Base-by-base conservation (phyloP, 2,113 vertebrate species). In the Brevimyrus niger region DNA sequence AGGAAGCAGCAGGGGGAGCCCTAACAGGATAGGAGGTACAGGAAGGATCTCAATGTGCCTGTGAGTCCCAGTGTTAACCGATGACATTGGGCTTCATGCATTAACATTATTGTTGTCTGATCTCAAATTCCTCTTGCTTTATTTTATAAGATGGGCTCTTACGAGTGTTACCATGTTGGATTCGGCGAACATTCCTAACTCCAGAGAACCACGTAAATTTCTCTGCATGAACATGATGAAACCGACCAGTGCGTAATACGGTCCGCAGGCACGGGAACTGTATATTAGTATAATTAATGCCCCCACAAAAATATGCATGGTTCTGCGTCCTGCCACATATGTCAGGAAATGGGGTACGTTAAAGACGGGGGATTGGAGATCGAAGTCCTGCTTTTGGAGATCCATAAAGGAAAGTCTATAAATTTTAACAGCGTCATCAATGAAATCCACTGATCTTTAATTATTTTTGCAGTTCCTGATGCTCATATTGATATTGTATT, bases 1-100 rank as follows among this genome's bases (percentile, higher is more conserved):
- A 91, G 96, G 97, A 92, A 95, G 91, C 5, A 91, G 92, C 94
- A 96, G 94, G 90, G 96, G 96, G 92, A 88, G 90, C 91, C 94
- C 94, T 93, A 91, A 91, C 93, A 94, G 93, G 94, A 91, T 95
- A 11, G 88, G 94, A 96, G 93, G 95, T 95, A 58, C 88, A 44
- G 38, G 21, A 84, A 31, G 35, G 48, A 31, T 69, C n/a, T 9
- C 61, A 4, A 4, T 21, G 6, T 23, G 27, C 17, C 42, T 23
- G 53, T 53, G 48, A 38, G 15, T 42, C 27, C 50, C 8, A 31
- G 11, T 15, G 85, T 23, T 31, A 55, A 35, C 85, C 5, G 7
- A 1, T 27, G 83, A 86, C 23, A n/a, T 6, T 86, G n/a, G 2
- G 27, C 47, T 27, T 35, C 46, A 6, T 51, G 44, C 17, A 4